Evolutionary conservation across 2,797 vertebrate species (phyloP).

Genomic region (Tadarida brasiliensis): DNA sequence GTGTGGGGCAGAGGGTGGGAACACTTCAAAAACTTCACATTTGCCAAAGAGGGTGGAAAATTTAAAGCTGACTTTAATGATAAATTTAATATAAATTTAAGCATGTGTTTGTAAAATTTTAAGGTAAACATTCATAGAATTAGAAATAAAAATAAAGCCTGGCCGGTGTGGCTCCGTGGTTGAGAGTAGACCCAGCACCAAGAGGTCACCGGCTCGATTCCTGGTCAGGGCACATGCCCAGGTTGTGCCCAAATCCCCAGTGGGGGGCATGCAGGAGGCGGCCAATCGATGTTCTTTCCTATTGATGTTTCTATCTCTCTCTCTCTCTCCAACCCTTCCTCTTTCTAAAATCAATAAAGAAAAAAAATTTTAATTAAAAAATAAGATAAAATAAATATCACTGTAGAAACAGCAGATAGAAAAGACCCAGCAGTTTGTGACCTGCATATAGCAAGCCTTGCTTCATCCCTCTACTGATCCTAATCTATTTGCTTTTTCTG

Average conservation of each 20-base stretch:
- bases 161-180: too few relatives aligned
- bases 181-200: too few relatives aligned
- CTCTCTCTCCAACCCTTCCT: too few relatives aligned
- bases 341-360: too few relatives aligned
- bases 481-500: background rate
- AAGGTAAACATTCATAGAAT: background rate
- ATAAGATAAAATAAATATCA: background rate
- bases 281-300: too few relatives aligned
- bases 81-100: background rate
- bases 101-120: background rate
- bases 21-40: background rate
- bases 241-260: too few relatives aligned
- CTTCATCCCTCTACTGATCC: background rate
- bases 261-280: too few relatives aligned
- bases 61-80: background rate
- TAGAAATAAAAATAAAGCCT: background rate
- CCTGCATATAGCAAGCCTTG: background rate
- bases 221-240: too few relatives aligned
- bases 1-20: background rate
- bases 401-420: background rate
- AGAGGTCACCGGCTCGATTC: too few relatives aligned
- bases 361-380: too few relatives aligned
- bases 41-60: background rate
- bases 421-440: background rate
- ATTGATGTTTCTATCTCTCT: too few relatives aligned